Conservation (phyloP, 2,888 invertebrate genomes). For the Acanthococcus lagerstroemiae region DNA sequence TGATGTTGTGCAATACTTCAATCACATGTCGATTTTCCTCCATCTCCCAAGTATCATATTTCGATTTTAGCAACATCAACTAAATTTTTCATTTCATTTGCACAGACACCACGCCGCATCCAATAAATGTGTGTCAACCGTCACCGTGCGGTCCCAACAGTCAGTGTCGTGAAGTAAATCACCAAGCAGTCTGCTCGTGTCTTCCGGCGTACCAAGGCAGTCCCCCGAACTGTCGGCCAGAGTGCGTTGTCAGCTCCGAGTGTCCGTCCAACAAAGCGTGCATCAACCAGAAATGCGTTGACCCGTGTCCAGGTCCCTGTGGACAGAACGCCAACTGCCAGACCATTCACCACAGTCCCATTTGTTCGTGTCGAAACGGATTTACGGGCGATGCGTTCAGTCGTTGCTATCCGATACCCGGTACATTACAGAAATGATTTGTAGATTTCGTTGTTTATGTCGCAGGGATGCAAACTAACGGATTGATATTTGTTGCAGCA, state of each 20-base stretch:
- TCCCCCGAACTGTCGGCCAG: constrained; percentile 60
- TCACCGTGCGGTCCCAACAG: constrained; percentile 57
- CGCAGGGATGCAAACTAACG: not conserved
- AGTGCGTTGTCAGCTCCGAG: constrained; percentile 61
- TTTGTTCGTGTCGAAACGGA: constrained; percentile 55
- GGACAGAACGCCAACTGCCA: constrained; percentile 61
- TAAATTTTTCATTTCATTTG: not conserved
- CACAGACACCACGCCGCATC: constrained; percentile 37
- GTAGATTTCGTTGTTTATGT: too few relatives aligned
- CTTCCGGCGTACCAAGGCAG: constrained; percentile 53
- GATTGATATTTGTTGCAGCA: constrained; percentile 34
- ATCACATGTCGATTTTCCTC: not conserved
- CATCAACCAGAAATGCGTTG: constrained; percentile 56
- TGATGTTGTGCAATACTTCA: too few relatives aligned
- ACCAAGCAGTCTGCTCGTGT: constrained; percentile 61
- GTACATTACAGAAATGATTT: constrained; percentile 42
- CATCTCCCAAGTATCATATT: constrained; percentile 32
- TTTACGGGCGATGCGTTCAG: constrained; percentile 58
- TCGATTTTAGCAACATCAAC: not conserved
- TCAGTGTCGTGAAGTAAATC: constrained; percentile 51
- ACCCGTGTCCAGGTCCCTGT: constrained; percentile 65
- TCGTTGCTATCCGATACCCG: constrained; percentile 47
- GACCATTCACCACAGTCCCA: constrained; percentile 66
- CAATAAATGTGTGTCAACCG: constrained; percentile 49
- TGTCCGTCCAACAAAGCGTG: constrained; percentile 63